Evolutionary conservation across 64 coral and sea anemone genomes (phyloP).

Genomic region (Montipora cactus): DNA sequence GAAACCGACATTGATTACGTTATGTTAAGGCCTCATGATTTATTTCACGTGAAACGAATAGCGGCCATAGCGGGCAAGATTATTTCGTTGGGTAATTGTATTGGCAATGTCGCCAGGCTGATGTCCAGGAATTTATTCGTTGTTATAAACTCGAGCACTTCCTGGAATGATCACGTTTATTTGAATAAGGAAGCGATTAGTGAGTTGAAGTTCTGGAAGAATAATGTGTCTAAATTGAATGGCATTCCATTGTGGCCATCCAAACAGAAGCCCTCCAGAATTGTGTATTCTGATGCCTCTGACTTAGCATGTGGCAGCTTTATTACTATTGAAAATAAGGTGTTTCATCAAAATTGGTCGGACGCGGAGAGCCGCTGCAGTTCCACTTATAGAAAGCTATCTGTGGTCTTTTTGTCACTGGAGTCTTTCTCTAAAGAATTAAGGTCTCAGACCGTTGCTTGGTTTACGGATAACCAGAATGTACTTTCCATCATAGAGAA

Average conservation of each 20-base stretch:
- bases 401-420: slow-evolving; percentile 40
- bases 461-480: slow-evolving; percentile 26
- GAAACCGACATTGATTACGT: background rate
- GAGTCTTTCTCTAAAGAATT: slow-evolving; percentile 30
- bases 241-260: slow-evolving; percentile 59
- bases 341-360: slow-evolving; percentile 72
- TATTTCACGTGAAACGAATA: background rate
- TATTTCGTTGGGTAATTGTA: background rate
- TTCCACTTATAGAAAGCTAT: slow-evolving; percentile 62
- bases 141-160: too few species aligned
- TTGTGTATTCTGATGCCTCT: slow-evolving; percentile 14
- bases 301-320: slow-evolving; percentile 17
- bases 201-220: too few species aligned
- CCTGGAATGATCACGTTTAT: too few species aligned
- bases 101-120: background rate
- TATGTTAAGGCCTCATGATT: too few species aligned
- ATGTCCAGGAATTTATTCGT: too few species aligned
- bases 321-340: slow-evolving; percentile 35
- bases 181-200: too few species aligned
- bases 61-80: too few species aligned
- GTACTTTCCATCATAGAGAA: too few species aligned
- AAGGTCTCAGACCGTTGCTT: background rate
- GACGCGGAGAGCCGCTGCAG: slow-evolving; percentile 10
- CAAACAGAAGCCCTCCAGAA: too few species aligned
- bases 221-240: too few species aligned